Base-by-base conservation (phyloP, 2,113 vertebrate species). In the Brachirus orientalis region DNA sequence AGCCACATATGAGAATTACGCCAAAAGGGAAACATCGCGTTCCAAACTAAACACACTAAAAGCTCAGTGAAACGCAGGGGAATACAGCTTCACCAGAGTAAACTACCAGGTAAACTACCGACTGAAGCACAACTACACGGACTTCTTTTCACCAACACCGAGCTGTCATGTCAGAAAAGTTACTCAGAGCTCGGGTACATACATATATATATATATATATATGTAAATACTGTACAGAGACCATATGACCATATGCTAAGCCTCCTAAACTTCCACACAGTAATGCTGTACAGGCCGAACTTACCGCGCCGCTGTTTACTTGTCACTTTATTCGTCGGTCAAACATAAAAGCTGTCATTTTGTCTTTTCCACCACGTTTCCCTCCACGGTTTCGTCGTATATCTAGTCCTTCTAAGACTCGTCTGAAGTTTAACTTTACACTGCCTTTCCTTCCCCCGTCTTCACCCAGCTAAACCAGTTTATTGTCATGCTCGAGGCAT, bases 391-490 rank as follows among this genome's bases (percentile, higher is more conserved):
- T 13, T 44, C 22, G 59, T 58, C 57, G 41, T 3, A 59, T 35
- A 75, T 35, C 65, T 19, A 9, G 41, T 62, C 37, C 70, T 64
- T 51, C 64, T 65, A 62, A 66, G 61, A 77, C 67, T 55, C 6
- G 14, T n/a, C 59, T 13, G 46, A 58, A 47, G 54, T 63, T 68
- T 64, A 35, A 2, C 38, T 40, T 36, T 54, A 36, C 63, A 38
- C 72, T 4, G 22, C 20, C 61, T 57, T 55, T 8, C 4, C 38
- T 43, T 12, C 10, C 60, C 2, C 28, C 16, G 44, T 4, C 40
- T 10, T 48, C 45, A 81, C 61, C 80, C 69, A 75, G 79, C 41
- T 43, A 28, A 90, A 92, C 90, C 90, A 82, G 91, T 91, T 91
- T 80, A 20, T 10, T 72, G 65, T 89, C 86, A 87, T 33, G 79